Evolutionary conservation across 2,797 vertebrate species (phyloP), one percentile per base, ranked within the genome.

Genomic region (Tolypeutes matacus): DNA sequence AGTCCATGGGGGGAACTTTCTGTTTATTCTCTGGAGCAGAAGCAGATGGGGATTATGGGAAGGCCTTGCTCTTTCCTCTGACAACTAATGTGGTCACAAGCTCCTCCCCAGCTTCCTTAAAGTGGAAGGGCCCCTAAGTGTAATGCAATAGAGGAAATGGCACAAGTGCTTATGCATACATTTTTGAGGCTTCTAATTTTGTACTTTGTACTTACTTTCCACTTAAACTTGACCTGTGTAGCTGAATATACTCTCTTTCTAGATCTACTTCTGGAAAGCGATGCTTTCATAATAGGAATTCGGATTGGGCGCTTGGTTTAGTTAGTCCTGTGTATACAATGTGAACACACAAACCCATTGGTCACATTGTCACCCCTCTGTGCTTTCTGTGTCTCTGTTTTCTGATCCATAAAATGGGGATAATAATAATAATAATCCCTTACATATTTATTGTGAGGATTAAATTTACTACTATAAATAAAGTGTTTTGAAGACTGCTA

Each of bases 331-430:
- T 62, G 49, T 83, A 89, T 42, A 62, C 23, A 87, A 42, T 64
- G 62, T 23, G 20, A 67, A 60, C 56, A 46, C 25, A 58, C 27
- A 82, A 92, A 84, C 14, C 20, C 9, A n/a, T 86, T 83, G 27
- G 8, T 81, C 42, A 89, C 56, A 15, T 77, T 56, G 29, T 7
- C 17, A 56, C 49, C 36, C n/a, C 15, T 36, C 70, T 93, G 17
- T 82, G 77, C 34, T 73, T 93, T 36, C 70, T 93, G 17, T 82
- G 77, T n/a, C 77, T 94, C 60, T 9, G 21, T 86, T 78, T 89
- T 97, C 58, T 86, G 72, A 89, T 62, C 46, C 42, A 18, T 96
- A 92, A 86, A 85, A 36, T 92, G 62, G 81, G 75, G 85, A 64
- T 82, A 53, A 31, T 34, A 77, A 39, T 82, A 86, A 46, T 81